Conservation (phyloP, 35 echinoderm and acorn worm species). For the Ophiothrix spiculata region DNA sequence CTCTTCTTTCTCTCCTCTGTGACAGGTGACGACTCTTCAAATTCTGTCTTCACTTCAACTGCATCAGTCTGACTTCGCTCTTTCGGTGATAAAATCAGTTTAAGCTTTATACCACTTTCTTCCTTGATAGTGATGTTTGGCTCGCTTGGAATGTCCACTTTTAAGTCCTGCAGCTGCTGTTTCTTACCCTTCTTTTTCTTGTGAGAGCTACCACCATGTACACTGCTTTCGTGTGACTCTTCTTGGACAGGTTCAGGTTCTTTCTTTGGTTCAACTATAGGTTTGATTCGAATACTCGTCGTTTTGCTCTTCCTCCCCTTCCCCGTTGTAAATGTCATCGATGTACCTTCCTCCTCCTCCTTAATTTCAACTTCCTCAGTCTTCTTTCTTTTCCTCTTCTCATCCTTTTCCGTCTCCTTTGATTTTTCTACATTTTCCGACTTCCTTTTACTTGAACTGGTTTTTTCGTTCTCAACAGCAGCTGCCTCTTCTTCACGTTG, state of each 20-base stretch:
- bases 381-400: neutral
- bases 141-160: neutral
- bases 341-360: neutral
- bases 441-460: neutral
- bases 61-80: neutral
- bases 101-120: conserved; percentile 46
- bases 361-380: neutral
- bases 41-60: too few relatives aligned
- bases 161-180: neutral
- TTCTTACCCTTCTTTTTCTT: conserved; percentile 24
- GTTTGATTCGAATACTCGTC: conserved; percentile 16
- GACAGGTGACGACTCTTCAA: neutral
- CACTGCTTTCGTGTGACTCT: neutral
- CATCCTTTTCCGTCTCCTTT: neutral
- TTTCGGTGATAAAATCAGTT: conserved; percentile 50
- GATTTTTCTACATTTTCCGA: neutral
- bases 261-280: conserved; percentile 13
- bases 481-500: too few relatives aligned
- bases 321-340: neutral
- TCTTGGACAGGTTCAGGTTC: neutral
- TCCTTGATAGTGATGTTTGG: conserved; percentile 34
- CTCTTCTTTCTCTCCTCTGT: neutral
- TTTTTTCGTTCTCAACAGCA: too few relatives aligned
- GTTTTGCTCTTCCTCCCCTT: conserved; percentile 11
- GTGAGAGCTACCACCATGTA: neutral